Evolutionary conservation across 2,797 vertebrate species (phyloP), one percentile per base, ranked within the genome.

Genomic region (Rhinichthys osculus): DNA sequence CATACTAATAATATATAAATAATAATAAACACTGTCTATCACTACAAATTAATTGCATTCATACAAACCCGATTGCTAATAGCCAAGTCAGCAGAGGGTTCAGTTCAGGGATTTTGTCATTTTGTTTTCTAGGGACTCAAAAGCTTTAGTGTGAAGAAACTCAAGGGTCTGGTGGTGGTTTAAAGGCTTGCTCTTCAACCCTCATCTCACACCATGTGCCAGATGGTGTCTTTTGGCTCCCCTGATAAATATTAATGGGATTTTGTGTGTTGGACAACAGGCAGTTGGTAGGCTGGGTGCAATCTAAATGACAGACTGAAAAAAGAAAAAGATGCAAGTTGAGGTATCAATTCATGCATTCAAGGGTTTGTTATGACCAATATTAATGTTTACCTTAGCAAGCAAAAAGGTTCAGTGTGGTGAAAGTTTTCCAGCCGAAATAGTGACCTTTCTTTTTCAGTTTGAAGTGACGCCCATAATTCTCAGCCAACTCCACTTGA

Each of bases 221-320:
- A 96, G 95, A 95, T 95, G 95, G 95, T 90, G 91, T 91, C 90
- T 94, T 94, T 94, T 93, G 91, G 91, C 90, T 86, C 85, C 30
- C 89, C 92, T 94, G 90, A 94, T 95, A 92, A 95, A 96, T 96
- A 95, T 95, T 95, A 93, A 95, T 94, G 91, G 86, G 85, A 89
- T 90, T 92, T 90, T 92, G 89, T 89, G 89, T 86, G 87, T 85
- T 78, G 89, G 92, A 93, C 92, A 93, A 92, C 90, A 91, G 89
- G 87, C 87, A 90, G 90, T 86, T 79, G 21, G 64, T 80, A 73
- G 80, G 85, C n/a, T 85, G 57, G 8, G 13, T 74, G 42, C 17
- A 47, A 50, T 23, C 21, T 81, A 21, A 69, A 70, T 69, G 64
- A 35, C 27, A 33, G 57, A 66, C 27, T 67, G 42, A n/a, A 70